Percentiles rank a stretch among this genome's conserved stretches.
phyloP scores from a whole-genome alignment of 30 jellyfish, hydroid and myxozoan genomes.

The Aurelia coerulea region DNA sequence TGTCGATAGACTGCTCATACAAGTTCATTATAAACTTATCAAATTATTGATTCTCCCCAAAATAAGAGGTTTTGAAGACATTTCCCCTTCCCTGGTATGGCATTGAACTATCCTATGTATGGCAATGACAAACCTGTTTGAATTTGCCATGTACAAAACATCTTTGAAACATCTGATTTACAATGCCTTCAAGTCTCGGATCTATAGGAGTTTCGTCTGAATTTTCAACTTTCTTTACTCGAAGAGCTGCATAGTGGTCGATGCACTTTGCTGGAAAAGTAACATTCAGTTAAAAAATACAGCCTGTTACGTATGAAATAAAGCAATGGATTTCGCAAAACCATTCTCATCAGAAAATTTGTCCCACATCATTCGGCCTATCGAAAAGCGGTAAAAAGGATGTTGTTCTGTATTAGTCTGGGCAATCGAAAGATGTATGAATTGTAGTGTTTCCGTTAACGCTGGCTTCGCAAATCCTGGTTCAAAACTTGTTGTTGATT shows the following conservation, averaged over 20 bases:
- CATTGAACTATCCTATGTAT: not conserved
- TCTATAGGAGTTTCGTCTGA: constrained; percentile 83
- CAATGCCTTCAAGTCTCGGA: constrained; percentile 86
- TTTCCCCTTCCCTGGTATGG: not conserved
- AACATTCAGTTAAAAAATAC: not conserved
- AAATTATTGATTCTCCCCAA: no score
- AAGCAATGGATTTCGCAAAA: no score
- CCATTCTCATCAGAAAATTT: no score
- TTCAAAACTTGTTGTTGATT: no score
- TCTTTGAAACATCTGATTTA: constrained; percentile 94
- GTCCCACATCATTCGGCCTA: no score
- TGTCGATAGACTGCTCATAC: no score
- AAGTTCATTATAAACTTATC: no score
- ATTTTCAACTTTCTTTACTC: constrained; percentile 82
- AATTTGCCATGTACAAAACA: constrained; percentile 94
- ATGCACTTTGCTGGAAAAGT: constrained; percentile 89
- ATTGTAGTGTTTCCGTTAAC: no score
- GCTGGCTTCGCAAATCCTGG: no score
- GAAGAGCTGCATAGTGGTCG: constrained; percentile 87
- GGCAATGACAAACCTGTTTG: constrained; percentile 71
- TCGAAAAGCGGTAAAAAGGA: no score
- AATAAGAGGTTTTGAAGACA: not conserved
- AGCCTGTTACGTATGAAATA: not conserved
- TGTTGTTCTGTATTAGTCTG: no score
- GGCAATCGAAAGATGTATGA: no score